Percentiles rank a stretch among this genome's conserved stretches.
These are phyloP conservation scores for Drosophila glabriapex DNA, from an alignment of 2,888 invertebrate genomes.

Conservation along the genomic window DNA sequence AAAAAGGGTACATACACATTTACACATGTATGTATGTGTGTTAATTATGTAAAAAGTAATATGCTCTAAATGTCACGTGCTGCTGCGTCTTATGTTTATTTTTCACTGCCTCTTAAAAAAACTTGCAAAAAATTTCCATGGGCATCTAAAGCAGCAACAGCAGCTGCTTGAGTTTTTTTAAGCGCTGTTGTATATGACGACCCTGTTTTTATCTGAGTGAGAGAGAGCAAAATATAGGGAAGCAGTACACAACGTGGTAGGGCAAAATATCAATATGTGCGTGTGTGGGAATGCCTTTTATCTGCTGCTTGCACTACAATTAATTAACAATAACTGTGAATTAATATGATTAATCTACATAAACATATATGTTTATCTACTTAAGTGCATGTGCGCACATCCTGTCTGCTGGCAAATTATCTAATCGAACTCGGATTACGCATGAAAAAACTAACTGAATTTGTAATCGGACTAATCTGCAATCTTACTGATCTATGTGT, in stretches of 20 bases:
- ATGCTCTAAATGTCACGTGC: slow-evolving; percentile 47
- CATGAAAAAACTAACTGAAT: slow-evolving; percentile 14
- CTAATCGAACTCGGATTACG: slow-evolving; percentile 49
- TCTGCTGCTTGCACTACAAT: slow-evolving; percentile 21
- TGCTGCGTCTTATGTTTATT: slow-evolving; percentile 31
- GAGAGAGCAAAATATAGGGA: slow-evolving; percentile 12
- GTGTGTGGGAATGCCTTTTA: slow-evolving; percentile 19
- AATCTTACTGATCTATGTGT: slow-evolving; percentile 1
- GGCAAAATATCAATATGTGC: slow-evolving; percentile 2
- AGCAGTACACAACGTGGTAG: slow-evolving; percentile 42
- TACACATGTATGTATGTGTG: slow-evolving; percentile 11
- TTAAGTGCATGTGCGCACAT: slow-evolving; percentile 33
- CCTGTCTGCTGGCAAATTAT: slow-evolving; percentile 52
- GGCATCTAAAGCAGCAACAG: slow-evolving; percentile 15
- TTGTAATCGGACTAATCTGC: slow-evolving; percentile 37
- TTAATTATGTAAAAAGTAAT: slow-evolving; percentile 55
- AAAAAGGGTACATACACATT: slow-evolving; percentile 37
- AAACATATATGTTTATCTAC: slow-evolving; percentile 2
- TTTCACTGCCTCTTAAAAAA: slow-evolving; percentile 13
- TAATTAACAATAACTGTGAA: slow-evolving; percentile 41
- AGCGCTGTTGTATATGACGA: slow-evolving; percentile 28
- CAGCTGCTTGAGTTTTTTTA: slow-evolving; percentile 25
- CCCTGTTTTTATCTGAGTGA: slow-evolving; percentile 32
- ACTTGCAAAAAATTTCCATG: slow-evolving; percentile 21
- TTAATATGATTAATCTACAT: slow-evolving; percentile 32